Base-by-base conservation (phyloP, 1,140 invertebrate genomes). In the Drosophila setifemur region DNA sequence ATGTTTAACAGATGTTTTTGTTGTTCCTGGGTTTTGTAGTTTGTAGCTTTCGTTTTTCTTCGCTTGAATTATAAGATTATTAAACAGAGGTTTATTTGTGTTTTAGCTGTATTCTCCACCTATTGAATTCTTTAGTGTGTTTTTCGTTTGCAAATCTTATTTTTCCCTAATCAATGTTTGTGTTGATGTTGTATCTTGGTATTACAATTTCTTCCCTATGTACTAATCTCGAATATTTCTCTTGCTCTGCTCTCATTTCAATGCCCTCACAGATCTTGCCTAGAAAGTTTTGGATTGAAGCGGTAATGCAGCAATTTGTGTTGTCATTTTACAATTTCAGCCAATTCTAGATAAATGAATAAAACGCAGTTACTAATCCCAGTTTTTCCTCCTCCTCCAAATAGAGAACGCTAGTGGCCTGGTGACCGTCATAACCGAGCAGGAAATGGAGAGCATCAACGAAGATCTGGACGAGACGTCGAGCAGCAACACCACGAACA, bases 401-500 rank as follows among this genome's bases (percentile, higher is more conserved):
- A n/a, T 25, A 89, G 96, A 97, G 39, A 52, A 23, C 29, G 44
- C 49, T 89, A 96, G 83, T 94, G 96, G 89, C 91, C 97, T 73
- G 70, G 96, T 97, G 60, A 96, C 95, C 50, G 95, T 96, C 28
- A 97, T 98, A 93, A 96, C 95, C 44, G 95, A 96, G 82, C 95
- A 96, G 75, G 93, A 93, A 73, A 74, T 90, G 67, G 89, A 90
- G 67, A 66, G 69, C 37, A 79, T 45, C 47, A 64, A 45, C 16
- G 48, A 55, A 26, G 61, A 39, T 42, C n/a, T 68, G 48, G 87
- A 89, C 28, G 78, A 89, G 43, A 52, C 66, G 44, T 70, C 66
- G 29, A 70, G 67, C 39, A 70, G 67, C 44, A 79, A 71, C 50
- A 67, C 50, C 45, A 75, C 68, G 44, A 75, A 67, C 29, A 89